Conservation (phyloP, 1,140 invertebrate species). For the Schlechtendalia chinensis region DNA sequence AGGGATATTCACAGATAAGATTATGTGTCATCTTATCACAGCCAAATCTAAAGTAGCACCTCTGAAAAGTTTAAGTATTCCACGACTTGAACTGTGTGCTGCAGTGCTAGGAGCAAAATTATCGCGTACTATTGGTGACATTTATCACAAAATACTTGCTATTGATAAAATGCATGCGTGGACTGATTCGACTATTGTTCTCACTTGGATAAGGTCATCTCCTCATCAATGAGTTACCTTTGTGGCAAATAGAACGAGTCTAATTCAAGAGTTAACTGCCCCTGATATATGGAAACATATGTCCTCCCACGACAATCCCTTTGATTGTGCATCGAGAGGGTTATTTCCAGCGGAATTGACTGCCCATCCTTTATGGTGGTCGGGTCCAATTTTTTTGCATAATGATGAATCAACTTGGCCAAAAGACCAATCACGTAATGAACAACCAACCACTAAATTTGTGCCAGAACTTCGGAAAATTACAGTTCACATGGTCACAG, state of each 20-base stretch:
- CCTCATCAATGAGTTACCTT: neutral
- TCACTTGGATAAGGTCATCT: neutral
- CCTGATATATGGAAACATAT: conserved; percentile 55
- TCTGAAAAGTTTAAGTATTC: conserved; percentile 55
- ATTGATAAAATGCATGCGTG: neutral
- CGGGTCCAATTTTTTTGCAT: conserved; percentile 9
- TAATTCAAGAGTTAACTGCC: conserved; percentile 54
- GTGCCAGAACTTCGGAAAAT: no score
- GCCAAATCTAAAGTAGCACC: conserved; percentile 57
- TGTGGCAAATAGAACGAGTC: conserved; percentile 55
- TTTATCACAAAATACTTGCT: neutral
- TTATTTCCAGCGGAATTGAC: neutral
- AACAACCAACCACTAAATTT: no score
- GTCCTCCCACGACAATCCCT: conserved; percentile 56
- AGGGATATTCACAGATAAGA: conserved; percentile 44
- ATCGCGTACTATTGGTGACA: neutral
- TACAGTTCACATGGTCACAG: no score
- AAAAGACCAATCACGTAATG: no score
- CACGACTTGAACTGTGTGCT: no score
- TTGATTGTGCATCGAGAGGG: conserved; percentile 57
- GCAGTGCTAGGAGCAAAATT: conserved; percentile 54
- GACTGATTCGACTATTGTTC: no score
- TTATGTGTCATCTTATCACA: conserved; percentile 46
- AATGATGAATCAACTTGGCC: neutral
- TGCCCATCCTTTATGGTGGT: no score